Conservation (phyloP, 2,113 vertebrate species). For the Atlantisia rogersi region DNA sequence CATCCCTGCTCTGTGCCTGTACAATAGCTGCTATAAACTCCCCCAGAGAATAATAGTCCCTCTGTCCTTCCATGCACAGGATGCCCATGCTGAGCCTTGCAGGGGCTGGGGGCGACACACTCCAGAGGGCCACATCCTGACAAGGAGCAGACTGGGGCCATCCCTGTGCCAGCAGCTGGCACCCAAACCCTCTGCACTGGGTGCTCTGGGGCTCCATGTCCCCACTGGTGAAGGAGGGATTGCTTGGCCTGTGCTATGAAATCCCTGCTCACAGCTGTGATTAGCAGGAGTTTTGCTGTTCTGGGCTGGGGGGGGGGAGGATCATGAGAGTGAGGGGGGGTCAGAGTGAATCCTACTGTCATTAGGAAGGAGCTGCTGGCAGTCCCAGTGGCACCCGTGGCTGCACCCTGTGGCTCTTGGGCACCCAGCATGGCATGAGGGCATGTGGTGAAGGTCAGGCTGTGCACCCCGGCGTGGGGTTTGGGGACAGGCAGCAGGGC, state of each 20-base stretch:
- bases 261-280: not conserved
- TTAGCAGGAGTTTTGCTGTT: not conserved
- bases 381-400: not conserved
- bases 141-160: accelerated
- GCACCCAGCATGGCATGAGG: accelerated
- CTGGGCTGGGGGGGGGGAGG: accelerated
- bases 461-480: too few relatives aligned
- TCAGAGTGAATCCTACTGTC: not conserved
- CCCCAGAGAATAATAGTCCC: not conserved
- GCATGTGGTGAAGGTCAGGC: accelerated
- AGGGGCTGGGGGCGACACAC: not conserved
- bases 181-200: not conserved
- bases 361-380: accelerated
- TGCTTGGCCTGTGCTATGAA: not conserved
- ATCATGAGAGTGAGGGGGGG: not conserved
- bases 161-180: too few relatives aligned
- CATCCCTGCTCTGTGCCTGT: not conserved
- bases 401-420: accelerated
- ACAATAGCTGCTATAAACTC: not conserved
- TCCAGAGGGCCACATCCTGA: not conserved
- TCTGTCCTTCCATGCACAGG: not conserved
- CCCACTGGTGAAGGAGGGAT: not conserved
- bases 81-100: accelerated
- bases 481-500: too few relatives aligned
- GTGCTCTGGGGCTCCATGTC: not conserved